phyloP scores from a whole-genome alignment of 2,888 invertebrate genomes.

The Drosophila vallismaia region DNA sequence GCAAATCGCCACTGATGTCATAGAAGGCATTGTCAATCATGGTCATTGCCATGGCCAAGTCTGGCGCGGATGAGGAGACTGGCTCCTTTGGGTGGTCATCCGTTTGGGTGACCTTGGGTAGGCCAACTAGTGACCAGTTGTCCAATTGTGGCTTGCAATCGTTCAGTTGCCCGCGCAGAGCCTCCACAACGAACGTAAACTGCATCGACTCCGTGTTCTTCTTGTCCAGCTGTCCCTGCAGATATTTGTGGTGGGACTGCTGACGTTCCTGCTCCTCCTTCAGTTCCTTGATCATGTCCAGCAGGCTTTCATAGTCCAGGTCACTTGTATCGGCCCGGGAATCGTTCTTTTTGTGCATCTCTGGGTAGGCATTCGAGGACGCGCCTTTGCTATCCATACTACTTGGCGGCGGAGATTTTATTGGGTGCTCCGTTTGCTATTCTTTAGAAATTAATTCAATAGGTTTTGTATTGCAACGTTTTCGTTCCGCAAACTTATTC shows the following conservation, averaged over 20 bases:
- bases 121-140: constrained; percentile 4
- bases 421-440: constrained; percentile 31
- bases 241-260: constrained; percentile 62
- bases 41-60: background rate
- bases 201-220: constrained; percentile 70
- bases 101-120: constrained; percentile 75
- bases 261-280: constrained; percentile 56
- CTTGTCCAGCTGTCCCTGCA: constrained; percentile 70
- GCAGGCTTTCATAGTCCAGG: constrained; percentile 52
- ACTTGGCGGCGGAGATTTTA: constrained; percentile 41
- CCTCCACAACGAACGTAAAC: constrained; percentile 73
- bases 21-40: constrained; percentile 39
- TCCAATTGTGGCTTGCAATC: constrained; percentile 72
- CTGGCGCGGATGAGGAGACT: background rate
- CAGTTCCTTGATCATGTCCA: constrained; percentile 63
- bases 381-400: constrained; percentile 56
- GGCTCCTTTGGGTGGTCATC: constrained; percentile 56
- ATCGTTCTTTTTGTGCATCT: constrained; percentile 48
- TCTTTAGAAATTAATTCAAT: constrained; percentile 45
- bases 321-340: constrained; percentile 21
- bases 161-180: constrained; percentile 72
- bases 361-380: constrained; percentile 49
- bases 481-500: constrained; percentile 81
- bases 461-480: constrained; percentile 79
- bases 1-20: constrained; percentile 51